Evolutionary conservation across 2,888 invertebrate genomes (phyloP).

Genomic region (Idaea dimidiata): DNA sequence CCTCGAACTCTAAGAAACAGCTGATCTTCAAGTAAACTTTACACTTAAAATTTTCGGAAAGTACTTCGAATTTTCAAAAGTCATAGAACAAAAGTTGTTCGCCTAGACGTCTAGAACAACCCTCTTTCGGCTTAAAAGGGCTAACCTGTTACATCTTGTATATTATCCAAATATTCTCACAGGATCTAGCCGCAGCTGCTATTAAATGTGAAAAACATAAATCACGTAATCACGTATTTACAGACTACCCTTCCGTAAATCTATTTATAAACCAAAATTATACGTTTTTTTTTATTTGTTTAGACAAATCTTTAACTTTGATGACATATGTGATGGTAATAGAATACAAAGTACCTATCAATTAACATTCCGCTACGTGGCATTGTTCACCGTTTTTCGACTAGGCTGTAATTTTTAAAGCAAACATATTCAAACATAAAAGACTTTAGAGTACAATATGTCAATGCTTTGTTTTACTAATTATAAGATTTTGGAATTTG

Average conservation of each 20-base stretch:
- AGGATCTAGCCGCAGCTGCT: no score
- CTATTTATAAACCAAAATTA: neutral
- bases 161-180: no score
- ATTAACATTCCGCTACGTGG: conserved; percentile 23
- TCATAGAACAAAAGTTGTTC: no score
- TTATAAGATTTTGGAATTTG: conserved; percentile 5
- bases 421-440: conserved; percentile 22
- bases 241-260: neutral
- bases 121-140: no score
- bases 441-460: conserved; percentile 9
- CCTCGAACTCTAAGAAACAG: no score
- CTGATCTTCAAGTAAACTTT: no score
- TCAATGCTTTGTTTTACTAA: conserved; percentile 17
- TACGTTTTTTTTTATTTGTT: neutral
- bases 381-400: conserved; percentile 28
- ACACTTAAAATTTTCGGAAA: no score
- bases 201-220: no score
- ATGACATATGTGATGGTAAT: neutral
- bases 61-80: no score
- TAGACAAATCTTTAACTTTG: neutral
- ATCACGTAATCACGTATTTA: conserved; percentile 6
- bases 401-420: conserved; percentile 14
- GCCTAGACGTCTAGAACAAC: no score
- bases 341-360: conserved; percentile 10
- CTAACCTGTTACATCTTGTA: no score